phyloP scores from a whole-genome alignment of 1,140 invertebrate genomes.

The Nasonia vitripennis region DNA sequence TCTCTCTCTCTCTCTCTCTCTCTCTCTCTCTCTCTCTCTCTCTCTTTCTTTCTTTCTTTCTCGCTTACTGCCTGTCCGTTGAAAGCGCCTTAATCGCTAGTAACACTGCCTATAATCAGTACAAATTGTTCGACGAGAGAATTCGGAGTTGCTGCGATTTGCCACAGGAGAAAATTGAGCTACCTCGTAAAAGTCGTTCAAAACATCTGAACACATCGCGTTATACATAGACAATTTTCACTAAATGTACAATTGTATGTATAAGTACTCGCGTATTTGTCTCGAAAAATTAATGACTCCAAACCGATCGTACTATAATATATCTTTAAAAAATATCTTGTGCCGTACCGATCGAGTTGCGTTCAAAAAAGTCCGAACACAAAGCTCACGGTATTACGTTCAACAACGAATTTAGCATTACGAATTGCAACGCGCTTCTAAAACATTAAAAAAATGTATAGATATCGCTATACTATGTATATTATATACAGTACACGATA shows the following conservation, averaged over 20 bases:
- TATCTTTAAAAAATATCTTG: background rate
- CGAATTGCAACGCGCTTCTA: conserved; percentile 11
- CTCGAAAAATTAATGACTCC: background rate
- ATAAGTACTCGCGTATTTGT: background rate
- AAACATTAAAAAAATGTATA: background rate
- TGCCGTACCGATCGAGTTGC: background rate
- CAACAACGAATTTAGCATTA: background rate
- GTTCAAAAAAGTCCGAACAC: conserved; percentile 16
- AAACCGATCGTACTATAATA: background rate
- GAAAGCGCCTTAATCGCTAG: conserved; percentile 52
- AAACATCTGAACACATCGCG: conserved; percentile 18
- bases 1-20: conserved; percentile 57
- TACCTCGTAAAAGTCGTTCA: conserved; percentile 1
- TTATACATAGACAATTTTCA: background rate
- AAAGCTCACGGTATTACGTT: background rate
- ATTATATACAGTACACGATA: background rate
- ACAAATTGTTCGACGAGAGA: conserved; percentile 62
- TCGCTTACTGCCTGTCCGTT: conserved; percentile 2
- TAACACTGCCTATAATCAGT: conserved; percentile 66
- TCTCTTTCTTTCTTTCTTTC: background rate
- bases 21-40: conserved; percentile 56
- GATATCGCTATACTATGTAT: background rate
- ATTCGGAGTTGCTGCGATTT: conserved; percentile 47
- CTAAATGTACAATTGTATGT: background rate
- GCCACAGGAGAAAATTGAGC: conserved; percentile 40